These are phyloP conservation scores for Calcarius lapponicus DNA, from an alignment of 2,797 vertebrate species.

Conservation along the genomic window DNA sequence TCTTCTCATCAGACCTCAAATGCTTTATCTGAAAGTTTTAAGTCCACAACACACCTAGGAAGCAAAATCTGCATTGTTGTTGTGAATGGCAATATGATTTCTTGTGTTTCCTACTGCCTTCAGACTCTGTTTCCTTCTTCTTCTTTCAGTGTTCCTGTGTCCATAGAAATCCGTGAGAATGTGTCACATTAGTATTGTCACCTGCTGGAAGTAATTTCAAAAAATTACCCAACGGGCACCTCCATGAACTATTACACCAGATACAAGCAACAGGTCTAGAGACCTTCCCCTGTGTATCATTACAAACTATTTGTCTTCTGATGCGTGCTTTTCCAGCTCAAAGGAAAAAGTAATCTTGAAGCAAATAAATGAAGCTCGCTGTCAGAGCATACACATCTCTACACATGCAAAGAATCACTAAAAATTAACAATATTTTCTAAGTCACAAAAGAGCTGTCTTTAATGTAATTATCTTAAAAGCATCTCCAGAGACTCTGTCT, in stretches of 20 bases:
- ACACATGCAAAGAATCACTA: not conserved
- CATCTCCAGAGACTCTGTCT: not conserved
- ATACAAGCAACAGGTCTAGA: not conserved
- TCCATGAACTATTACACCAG: not conserved
- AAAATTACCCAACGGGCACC: not conserved
- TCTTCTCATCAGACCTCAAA: not conserved
- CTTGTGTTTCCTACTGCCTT: not conserved
- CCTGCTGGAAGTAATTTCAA: not conserved
- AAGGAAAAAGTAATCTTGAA: not conserved
- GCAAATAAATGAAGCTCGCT: not conserved
- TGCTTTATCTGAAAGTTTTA: not conserved
- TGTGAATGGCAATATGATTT: fast-evolving
- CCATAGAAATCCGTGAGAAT: not conserved
- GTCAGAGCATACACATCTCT: not conserved
- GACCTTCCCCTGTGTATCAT: not conserved
- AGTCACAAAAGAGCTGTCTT: not conserved
- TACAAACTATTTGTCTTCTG: not conserved
- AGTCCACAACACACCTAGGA: not conserved
- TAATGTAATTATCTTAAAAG: fast-evolving
- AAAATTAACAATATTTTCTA: not conserved
- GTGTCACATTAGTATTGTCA: not conserved
- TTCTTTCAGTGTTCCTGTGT: not conserved
- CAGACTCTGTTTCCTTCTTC: not conserved
- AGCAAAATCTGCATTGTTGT: not conserved
- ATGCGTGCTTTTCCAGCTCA: not conserved